These are phyloP conservation scores for Suncus etruscus DNA, from an alignment of 2,113 vertebrate genomes.

Conservation along the genomic window DNA sequence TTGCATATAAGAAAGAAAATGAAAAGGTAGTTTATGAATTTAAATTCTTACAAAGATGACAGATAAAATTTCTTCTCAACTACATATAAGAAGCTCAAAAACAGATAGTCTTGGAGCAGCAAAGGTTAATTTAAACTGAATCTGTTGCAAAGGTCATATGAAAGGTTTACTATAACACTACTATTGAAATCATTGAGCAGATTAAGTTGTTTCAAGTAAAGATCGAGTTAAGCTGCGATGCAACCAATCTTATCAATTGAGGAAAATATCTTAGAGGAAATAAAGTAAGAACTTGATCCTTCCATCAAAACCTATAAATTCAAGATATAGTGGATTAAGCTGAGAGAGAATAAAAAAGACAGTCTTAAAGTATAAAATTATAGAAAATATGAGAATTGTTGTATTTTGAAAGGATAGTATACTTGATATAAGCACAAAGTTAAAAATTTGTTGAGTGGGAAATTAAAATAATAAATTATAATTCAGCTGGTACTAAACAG, in stretches of 20 bases:
- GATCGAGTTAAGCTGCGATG: background rate
- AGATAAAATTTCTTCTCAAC: background rate
- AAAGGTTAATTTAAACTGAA: constrained; percentile 4
- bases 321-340: background rate
- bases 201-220: background rate
- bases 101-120: background rate
- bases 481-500: background rate
- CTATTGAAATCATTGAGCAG: background rate
- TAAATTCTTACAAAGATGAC: background rate
- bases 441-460: background rate
- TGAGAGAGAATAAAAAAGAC: background rate
- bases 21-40: background rate
- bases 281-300: background rate
- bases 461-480: background rate
- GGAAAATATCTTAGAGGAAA: background rate
- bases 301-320: background rate
- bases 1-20: constrained; percentile 2
- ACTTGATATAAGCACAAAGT: background rate
- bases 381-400: accelerated
- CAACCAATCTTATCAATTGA: background rate
- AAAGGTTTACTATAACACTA: background rate
- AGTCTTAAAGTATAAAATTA: too few species aligned
- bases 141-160: background rate
- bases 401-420: background rate
- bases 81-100: background rate